phyloP scores from a whole-genome alignment of 2,113 vertebrate species.

The Bufo gargarizans region DNA sequence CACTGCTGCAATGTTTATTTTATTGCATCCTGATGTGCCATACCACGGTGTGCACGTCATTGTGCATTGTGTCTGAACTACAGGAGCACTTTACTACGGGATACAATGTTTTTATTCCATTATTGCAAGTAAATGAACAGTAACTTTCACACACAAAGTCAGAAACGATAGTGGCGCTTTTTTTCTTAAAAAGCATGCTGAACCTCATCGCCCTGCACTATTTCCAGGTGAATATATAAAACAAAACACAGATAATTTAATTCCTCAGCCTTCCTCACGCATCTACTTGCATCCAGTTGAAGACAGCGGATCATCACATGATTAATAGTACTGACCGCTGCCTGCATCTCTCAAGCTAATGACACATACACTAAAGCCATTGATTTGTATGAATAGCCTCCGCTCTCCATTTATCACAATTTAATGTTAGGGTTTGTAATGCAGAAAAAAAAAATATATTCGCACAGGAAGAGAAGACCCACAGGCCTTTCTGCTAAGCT shows the following conservation, averaged over 20 bases:
- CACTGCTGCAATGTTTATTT: slow-evolving; percentile 42
- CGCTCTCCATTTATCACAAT: slow-evolving; percentile 99
- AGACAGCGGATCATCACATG: slow-evolving; percentile 98
- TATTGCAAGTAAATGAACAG: neutral
- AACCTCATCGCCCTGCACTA: slow-evolving; percentile 71
- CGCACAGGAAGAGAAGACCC: slow-evolving; percentile 79
- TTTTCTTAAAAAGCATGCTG: neutral
- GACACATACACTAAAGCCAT: slow-evolving; percentile 99
- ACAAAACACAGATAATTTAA: slow-evolving; percentile 84
- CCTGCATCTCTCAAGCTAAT: slow-evolving; percentile 99
- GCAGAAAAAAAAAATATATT: slow-evolving; percentile 81
- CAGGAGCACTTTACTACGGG: neutral
- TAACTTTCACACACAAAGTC: neutral
- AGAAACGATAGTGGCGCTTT: neutral
- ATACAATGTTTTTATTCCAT: slow-evolving; percentile 1
- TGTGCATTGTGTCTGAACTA: slow-evolving; percentile 16
- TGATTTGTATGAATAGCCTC: slow-evolving; percentile 99
- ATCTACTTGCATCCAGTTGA: slow-evolving; percentile 86
- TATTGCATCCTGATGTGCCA: neutral
- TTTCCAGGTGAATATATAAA: slow-evolving; percentile 75
- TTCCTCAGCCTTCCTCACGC: slow-evolving; percentile 92
- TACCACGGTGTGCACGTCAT: neutral
- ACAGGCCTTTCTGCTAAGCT: slow-evolving; percentile 77
- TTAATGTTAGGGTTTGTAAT: slow-evolving; percentile 99
- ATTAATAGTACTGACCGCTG: slow-evolving; percentile 99